A percentile compares a stretch with the other conserved stretches of the same genome.
phyloP scores from a whole-genome alignment of 2,797 vertebrate species.

The Sandelia bainsii region DNA sequence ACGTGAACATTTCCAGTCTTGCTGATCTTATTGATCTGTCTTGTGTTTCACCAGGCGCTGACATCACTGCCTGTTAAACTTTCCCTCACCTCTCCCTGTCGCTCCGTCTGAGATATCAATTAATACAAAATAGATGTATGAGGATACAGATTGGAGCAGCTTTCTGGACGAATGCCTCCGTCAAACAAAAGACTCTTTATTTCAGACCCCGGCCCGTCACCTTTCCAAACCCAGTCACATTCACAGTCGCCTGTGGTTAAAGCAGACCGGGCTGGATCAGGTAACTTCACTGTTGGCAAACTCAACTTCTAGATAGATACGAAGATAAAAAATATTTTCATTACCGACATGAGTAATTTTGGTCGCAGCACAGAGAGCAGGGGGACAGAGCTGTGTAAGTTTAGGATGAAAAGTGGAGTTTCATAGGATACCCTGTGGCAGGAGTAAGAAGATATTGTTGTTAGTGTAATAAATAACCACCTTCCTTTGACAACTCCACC shows the following conservation, averaged over 20 bases:
- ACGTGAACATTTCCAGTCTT: slow-evolving; percentile 38
- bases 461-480: slow-evolving; percentile 61
- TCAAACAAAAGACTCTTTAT: slow-evolving; percentile 76
- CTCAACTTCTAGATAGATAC: slow-evolving; percentile 61
- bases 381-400: slow-evolving; percentile 52
- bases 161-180: slow-evolving; percentile 59
- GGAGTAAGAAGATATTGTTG: slow-evolving; percentile 69
- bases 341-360: slow-evolving; percentile 60
- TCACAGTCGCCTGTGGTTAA: slow-evolving; percentile 64
- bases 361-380: slow-evolving; percentile 25
- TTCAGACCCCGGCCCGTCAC: slow-evolving; percentile 42
- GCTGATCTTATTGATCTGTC: slow-evolving; percentile 65
- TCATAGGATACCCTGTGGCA: slow-evolving; percentile 47
- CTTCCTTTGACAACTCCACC: slow-evolving; percentile 58
- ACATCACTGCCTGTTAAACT: slow-evolving; percentile 73
- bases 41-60: slow-evolving; percentile 56
- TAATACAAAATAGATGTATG: slow-evolving; percentile 50
- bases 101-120: slow-evolving; percentile 29
- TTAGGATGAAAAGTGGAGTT: slow-evolving; percentile 26
- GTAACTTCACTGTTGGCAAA: slow-evolving; percentile 75
- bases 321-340: slow-evolving; percentile 74
- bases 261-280: slow-evolving; percentile 65
- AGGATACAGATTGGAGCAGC: slow-evolving; percentile 54
- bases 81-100: slow-evolving; percentile 66
- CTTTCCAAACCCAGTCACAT: slow-evolving; percentile 45